Base-by-base conservation (phyloP, 2,113 vertebrate species). In the Halcyon senegalensis region DNA sequence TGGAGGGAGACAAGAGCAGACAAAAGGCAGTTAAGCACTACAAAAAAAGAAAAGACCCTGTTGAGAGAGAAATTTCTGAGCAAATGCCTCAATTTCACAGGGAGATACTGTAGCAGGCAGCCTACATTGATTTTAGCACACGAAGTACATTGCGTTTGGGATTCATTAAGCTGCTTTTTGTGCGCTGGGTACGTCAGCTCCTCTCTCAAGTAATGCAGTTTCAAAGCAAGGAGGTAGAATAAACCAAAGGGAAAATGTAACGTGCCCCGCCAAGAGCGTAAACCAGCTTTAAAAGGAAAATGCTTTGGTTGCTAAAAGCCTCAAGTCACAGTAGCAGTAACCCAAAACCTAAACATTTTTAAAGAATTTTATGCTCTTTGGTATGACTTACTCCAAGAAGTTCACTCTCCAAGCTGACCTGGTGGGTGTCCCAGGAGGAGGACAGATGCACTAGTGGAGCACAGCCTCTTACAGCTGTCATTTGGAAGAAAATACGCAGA, bases 21-120 rank as follows among this genome's bases (percentile, higher is more conserved):
- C 86, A 95, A 97, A 97, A 97, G 63, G 72, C 87, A 91, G 90
- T 96, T 89, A 93, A 96, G 87, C 2, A 2, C 85, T 96, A 35
- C 89, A 92, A 67, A 94, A 94, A 95, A 87, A 96, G 72, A 97
- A 96, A 96, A 96, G 92, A 84, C 94, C 89, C 89, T 91, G 93
- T 96, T 95, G 94, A 96, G 95, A 96, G 11, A 96, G 96, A 95
- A 79, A 96, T 97, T 94, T 97, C 78, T 88, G 89, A 94, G 95
- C 89, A 95, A 95, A 94, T 56, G 89, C 90, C 87, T 96, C 91
- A 63, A 87, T 96, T 96, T 97, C 91, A 68, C 76, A 88, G 87
- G 93, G 89, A 95, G 95, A 63, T 88, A 85, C 81, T 96, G 89
- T 80, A 83, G 89, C 91, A 96, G 93, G 84, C 87, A 70, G 85